phyloP scores from a whole-genome alignment of 2,113 vertebrate genomes.

The Pycnonotus jocosus region DNA sequence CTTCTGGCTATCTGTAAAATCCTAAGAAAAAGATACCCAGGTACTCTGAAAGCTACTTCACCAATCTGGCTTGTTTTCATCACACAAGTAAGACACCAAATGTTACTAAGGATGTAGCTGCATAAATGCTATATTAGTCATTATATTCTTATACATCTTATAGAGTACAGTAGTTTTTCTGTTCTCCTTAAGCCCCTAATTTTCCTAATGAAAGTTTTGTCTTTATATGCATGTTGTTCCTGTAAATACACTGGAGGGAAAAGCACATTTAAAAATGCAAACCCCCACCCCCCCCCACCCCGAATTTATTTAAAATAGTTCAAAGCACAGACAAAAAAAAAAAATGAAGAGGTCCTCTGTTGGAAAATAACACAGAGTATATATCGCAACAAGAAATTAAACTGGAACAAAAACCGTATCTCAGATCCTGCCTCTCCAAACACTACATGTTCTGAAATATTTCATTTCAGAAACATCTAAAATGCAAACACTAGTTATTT shows the following conservation, averaged over 20 bases:
- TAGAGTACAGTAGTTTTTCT: not conserved
- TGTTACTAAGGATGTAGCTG: not conserved
- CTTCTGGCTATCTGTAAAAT: not conserved
- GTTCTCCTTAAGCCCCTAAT: not conserved
- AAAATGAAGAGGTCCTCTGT: not conserved
- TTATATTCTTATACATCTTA: not conserved
- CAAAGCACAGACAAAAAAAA: not conserved
- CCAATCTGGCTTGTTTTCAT: not conserved
- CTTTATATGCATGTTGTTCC: not conserved
- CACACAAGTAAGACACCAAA: not conserved
- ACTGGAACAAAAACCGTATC: not conserved
- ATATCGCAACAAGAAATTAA: not conserved
- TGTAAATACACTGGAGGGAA: not conserved
- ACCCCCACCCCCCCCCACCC: fast-evolving
- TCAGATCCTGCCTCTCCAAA: not conserved
- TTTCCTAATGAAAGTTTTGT: not conserved
- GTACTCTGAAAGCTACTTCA: not conserved
- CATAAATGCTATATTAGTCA: not conserved
- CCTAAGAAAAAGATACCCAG: not conserved
- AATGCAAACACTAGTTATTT: not conserved
- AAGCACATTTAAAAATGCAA: not conserved
- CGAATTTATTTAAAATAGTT: not conserved
- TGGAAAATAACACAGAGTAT: not conserved
- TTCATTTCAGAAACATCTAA: not conserved
- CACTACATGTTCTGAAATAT: not conserved